Base-by-base conservation (phyloP, 2,888 invertebrate species). In the Plebejus anna region DNA sequence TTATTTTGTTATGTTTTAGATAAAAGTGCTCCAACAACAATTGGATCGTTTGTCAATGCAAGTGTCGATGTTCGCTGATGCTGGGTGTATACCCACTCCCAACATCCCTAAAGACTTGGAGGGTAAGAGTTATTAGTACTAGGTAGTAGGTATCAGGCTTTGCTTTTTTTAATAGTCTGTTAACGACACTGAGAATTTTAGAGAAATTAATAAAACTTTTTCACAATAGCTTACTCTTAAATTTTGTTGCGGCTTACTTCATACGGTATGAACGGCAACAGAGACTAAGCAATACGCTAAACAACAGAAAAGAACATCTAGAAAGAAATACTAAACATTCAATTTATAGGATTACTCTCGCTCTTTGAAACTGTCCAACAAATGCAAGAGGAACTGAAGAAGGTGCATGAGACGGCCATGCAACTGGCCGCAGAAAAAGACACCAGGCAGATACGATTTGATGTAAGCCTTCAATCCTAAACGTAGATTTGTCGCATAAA, bases 401-500 rank as follows among this genome's bases (percentile, higher is more conserved):
- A 89, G 78, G 90, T 93, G 0, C 89, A 92, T 80, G 88, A 90
- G 0, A 90, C 91, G 0, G 92, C 93, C 1, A 76, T 88, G 22
- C 92, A 92, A 80, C 84, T 96, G 28, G 87, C 94, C 16, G 92
- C 94, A 0, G 96, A 96, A 76, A 94, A 94, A 77, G 95, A 95
- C 42, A 92, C 94, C 75, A 90, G 94, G 28, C 94, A 95, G 77
- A 85, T 88, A 7, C 89, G 94, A 78, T 90, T 95, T 55, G 94
- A 95, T 80, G 95, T 96, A 85, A 22, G 9, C 13, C 28, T 55
- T 55, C 4, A 55, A 77, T n/a, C 13, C 55, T 70, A 36, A 51
- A 22, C 51, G 42, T 75, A 57, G 6, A 59, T 0, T 55, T 16
- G 2, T 47, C 9, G 47, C 47, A 11, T 9, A 47, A 47, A 47